phyloP scores from a whole-genome alignment of 2,888 invertebrate genomes.

The Steinernema hermaphroditum region DNA sequence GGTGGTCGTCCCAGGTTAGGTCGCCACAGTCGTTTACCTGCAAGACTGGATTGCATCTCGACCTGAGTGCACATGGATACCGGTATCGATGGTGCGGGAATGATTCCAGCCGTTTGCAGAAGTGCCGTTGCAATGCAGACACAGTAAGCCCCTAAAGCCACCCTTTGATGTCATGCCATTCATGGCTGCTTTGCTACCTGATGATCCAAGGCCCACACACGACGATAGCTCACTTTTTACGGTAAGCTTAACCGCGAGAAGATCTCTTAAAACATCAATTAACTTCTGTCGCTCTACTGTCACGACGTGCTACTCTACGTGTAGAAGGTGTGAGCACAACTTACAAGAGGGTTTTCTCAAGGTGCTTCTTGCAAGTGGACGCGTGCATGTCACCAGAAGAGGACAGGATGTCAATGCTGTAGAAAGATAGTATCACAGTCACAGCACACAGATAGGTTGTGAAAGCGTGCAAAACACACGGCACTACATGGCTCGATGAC shows the following conservation, averaged over 20 bases:
- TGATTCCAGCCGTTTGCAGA: constrained; percentile 66
- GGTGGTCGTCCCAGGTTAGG: constrained; percentile 33
- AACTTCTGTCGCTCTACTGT: no score
- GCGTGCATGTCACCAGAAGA: background rate
- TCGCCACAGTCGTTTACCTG: background rate
- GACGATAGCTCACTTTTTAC: constrained; percentile 37
- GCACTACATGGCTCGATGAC: background rate
- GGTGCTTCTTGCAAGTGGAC: background rate
- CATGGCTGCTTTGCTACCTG: constrained; percentile 66
- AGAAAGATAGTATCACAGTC: background rate
- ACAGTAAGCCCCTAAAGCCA: constrained; percentile 77
- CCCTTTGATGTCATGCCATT: no score
- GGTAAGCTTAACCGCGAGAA: constrained; percentile 55
- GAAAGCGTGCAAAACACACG: constrained; percentile 14
- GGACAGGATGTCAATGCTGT: background rate
- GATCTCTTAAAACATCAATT: constrained; percentile 49
- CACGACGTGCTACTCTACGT: no score
- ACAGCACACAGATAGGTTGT: background rate
- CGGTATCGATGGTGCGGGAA: constrained; percentile 36
- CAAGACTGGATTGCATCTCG: no score
- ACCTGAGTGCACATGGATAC: constrained; percentile 10
- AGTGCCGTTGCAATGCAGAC: constrained; percentile 80
- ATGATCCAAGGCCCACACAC: constrained; percentile 81
- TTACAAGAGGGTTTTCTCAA: background rate
- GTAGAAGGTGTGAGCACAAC: background rate